A percentile compares a stretch with the other conserved stretches of the same genome.
These are phyloP conservation scores for Wiebesia pumilae DNA, from an alignment of 1,140 invertebrate species.

Conservation along the genomic window DNA sequence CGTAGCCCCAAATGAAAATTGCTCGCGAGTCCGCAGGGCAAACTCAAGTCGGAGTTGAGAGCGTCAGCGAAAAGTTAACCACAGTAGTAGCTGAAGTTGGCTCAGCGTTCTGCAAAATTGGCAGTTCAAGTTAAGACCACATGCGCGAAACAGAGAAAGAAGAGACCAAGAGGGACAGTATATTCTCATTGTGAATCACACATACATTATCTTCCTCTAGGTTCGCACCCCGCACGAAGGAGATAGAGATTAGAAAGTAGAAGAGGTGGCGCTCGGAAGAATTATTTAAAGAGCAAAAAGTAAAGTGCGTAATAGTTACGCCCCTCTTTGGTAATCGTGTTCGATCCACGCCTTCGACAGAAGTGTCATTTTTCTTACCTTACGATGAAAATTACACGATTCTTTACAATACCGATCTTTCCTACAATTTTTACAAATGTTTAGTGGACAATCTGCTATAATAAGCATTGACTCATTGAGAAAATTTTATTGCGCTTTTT, in stretches of 20 bases:
- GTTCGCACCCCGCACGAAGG: too few species aligned
- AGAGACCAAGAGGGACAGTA: constrained; percentile 12
- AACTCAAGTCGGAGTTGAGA: constrained; percentile 30
- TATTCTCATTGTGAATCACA: constrained; percentile 30
- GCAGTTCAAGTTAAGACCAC: constrained; percentile 22
- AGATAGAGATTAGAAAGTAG: neutral
- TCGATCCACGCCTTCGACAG: neutral
- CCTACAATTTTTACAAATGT: neutral
- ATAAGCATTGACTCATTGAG: too few species aligned
- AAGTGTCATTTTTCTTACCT: neutral
- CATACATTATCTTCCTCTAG: constrained; percentile 26
- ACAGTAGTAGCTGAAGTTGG: constrained; percentile 2
- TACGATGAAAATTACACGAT: neutral
- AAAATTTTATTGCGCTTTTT: neutral
- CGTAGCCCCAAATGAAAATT: constrained; percentile 20
- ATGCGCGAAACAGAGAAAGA: neutral
- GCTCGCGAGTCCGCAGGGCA: constrained; percentile 8
- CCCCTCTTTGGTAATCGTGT: constrained; percentile 15
- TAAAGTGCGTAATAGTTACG: neutral
- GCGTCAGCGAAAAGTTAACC: constrained; percentile 48
- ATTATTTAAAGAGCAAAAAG: constrained; percentile 36
- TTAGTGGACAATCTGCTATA: neutral
- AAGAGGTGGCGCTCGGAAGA: neutral
- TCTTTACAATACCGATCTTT: neutral
- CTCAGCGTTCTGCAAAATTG: constrained; percentile 40